These are phyloP conservation scores for Theropithecus gelada DNA, from an alignment of 2,113 vertebrate species.

Conservation along the genomic window DNA sequence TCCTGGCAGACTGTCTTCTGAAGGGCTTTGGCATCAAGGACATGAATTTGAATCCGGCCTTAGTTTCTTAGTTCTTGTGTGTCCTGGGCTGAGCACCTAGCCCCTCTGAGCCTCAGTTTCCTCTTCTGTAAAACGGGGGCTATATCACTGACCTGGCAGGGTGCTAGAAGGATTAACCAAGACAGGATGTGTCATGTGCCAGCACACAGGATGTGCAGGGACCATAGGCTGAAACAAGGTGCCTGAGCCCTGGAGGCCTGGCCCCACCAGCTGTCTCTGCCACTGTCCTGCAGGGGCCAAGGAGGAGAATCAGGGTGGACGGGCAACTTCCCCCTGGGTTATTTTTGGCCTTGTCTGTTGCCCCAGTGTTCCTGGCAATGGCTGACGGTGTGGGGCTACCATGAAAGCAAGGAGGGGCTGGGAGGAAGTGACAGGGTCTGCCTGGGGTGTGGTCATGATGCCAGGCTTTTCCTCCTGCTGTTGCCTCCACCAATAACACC, in stretches of 20 bases:
- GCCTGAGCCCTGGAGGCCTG: not conserved
- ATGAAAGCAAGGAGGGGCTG: not conserved
- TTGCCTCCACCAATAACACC: not conserved
- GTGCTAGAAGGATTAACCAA: not conserved
- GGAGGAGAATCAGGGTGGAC: not conserved
- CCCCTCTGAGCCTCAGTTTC: not conserved
- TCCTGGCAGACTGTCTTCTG: not conserved
- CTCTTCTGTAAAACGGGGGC: not conserved
- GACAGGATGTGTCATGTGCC: fast-evolving
- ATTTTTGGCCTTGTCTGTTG: not conserved
- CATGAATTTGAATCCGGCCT: not conserved
- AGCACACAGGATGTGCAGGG: not conserved
- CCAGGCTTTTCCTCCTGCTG: not conserved
- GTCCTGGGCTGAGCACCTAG: not conserved
- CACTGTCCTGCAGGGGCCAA: not conserved
- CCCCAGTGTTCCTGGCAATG: not conserved
- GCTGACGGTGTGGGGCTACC: not conserved
- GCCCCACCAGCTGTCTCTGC: not conserved
- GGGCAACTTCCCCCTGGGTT: not conserved
- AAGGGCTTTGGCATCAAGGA: not conserved
- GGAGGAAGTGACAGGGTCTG: not conserved
- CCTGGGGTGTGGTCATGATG: not conserved
- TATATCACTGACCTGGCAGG: not conserved
- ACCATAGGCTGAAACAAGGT: not conserved
- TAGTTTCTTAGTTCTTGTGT: not conserved